These are phyloP conservation scores for Galerucella pusilla DNA, from an alignment of 2,888 invertebrate genomes.

Conservation along the genomic window DNA sequence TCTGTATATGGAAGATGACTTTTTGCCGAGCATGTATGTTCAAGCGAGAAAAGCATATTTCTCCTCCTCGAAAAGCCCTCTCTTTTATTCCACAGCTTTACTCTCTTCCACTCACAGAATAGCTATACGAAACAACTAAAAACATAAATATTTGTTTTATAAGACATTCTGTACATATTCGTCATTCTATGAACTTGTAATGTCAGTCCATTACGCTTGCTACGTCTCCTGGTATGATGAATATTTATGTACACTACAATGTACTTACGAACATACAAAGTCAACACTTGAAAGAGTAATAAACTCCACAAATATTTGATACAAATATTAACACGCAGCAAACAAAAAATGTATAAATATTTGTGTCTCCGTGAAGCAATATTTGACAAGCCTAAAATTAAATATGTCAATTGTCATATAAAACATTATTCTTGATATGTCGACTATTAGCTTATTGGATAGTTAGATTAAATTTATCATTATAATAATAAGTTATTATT, in stretches of 20 bases:
- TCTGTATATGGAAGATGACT: too few relatives aligned
- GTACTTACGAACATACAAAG: conserved; percentile 26
- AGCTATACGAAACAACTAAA: background rate
- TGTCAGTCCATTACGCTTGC: conserved; percentile 17
- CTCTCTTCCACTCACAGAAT: too few relatives aligned
- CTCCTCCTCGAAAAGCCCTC: too few relatives aligned
- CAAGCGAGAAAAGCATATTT: too few relatives aligned
- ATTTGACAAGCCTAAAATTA: conserved; percentile 32
- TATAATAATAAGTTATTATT: too few relatives aligned
- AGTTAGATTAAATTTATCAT: background rate
- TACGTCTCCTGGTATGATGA: conserved; percentile 17
- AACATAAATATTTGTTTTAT: background rate
- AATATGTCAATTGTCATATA: conserved; percentile 31
- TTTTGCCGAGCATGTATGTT: too few relatives aligned
- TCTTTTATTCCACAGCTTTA: too few relatives aligned
- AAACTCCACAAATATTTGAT: conserved; percentile 42
- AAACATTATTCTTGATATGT: background rate
- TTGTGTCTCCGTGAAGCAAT: conserved; percentile 36
- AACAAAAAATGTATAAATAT: conserved; percentile 41
- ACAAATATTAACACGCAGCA: conserved; percentile 38
- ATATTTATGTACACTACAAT: conserved; percentile 20
- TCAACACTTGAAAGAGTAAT: conserved; percentile 38
- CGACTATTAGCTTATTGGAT: background rate
- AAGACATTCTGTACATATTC: conserved; percentile 8
- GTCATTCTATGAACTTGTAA: background rate